Evolutionary conservation across 2,888 invertebrate species (phyloP).

Genomic region (Heliconius charithonia): DNA sequence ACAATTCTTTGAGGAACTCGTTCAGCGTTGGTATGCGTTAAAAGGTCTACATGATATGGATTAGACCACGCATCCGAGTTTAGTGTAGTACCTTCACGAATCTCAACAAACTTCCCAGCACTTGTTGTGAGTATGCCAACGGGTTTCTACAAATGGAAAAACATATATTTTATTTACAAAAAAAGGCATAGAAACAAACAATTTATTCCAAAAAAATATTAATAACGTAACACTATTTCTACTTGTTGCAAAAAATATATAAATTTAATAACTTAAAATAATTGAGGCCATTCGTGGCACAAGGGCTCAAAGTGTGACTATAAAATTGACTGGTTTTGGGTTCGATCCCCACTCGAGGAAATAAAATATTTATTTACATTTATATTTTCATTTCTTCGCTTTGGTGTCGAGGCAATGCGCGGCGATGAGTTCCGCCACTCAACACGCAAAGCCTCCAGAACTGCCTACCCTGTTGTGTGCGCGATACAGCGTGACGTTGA

Average conservation of each 20-base stretch:
- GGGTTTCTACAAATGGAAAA: constrained; percentile 68
- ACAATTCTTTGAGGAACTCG: constrained; percentile 96
- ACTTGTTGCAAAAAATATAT: neutral
- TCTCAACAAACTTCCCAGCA: constrained; percentile 89
- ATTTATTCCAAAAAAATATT: neutral
- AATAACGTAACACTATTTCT: neutral
- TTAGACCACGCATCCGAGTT: constrained; percentile 84
- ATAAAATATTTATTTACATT: no score
- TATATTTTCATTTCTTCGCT: no score
- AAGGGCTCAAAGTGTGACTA: no score
- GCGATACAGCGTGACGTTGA: no score
- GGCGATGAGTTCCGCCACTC: no score
- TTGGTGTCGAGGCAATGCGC: no score
- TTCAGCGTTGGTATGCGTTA: constrained; percentile 90
- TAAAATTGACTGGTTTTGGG: no score
- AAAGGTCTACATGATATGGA: constrained; percentile 50
- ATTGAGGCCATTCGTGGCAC: no score
- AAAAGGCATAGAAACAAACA: neutral
- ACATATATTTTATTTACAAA: neutral
- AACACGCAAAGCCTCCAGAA: no score
- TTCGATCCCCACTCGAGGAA: no score
- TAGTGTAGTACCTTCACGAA: constrained; percentile 87
- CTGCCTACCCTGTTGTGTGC: no score
- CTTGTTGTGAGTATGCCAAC: constrained; percentile 87
- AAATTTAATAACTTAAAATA: neutral